Evolutionary conservation across 2,888 invertebrate species (phyloP), one percentile per base, ranked within the genome.

Genomic region (Diogma glabrata): DNA sequence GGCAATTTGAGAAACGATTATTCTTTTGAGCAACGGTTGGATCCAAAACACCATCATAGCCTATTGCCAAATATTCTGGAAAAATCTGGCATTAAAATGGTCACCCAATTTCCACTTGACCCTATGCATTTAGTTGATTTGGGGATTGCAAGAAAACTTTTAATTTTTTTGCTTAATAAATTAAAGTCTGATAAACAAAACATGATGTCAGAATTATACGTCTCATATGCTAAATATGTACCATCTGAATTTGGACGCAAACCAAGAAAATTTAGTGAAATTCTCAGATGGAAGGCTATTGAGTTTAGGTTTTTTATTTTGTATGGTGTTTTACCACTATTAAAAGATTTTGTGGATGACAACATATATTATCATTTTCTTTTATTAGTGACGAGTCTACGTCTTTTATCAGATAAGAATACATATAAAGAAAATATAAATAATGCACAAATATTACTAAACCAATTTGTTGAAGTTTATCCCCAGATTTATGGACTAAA

Each of bases 381-480:
- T 24, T 8, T 23, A 10, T 28, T 28, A 28, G 14, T 36, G 9
- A 16, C 16, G 10, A 33, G 33, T 33, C n/a, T 33, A 14, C 33
- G 12, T 14, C 33, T 33, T 33, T 33, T 33, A 33, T 33, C 12
- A 33, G 36, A 36, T 36, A 36, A 8, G 36, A 3, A 6, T 9
- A 16, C 22, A 10, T 22, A 23, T 46, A 12, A 10, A 23, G 4
- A 46, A n/a, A 46, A 22, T 23, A 46, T 23, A 10, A n/a, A 46
- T n/a, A 46, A 23, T 46, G 22, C 4, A 14, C 46, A 46, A 46
- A 46, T 22, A n/a, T 4, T 46, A 7, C 5, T 46, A n/a, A 46
- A 46, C 16, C n/a, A 24, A 23, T 57, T 55, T 55, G 54, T 55
- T 4, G 9, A 51, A 40, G 48, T 52, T 30, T 54, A 53, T 45